Evolutionary conservation across 2,113 vertebrate genomes (phyloP).

Genomic region (Sapajus apella): DNA sequence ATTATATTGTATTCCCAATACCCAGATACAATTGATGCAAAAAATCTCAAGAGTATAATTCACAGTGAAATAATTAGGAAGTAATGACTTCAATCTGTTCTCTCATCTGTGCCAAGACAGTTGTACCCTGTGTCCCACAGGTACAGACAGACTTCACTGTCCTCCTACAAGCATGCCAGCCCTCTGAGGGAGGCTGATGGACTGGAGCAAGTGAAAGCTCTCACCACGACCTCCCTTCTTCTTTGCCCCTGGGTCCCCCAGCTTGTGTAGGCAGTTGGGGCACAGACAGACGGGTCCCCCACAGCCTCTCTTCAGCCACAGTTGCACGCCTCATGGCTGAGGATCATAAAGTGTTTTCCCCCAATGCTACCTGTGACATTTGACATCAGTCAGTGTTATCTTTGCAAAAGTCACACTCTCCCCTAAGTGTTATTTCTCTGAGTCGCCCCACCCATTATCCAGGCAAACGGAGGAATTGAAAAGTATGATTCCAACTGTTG

Average conservation of each 20-base stretch:
- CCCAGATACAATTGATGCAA: neutral
- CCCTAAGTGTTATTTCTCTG: neutral
- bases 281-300: neutral
- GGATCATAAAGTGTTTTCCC: neutral
- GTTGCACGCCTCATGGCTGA: accelerated
- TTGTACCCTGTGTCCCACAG: accelerated
- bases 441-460: neutral
- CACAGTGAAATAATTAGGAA: neutral
- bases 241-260: neutral
- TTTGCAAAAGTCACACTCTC: neutral
- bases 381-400: neutral
- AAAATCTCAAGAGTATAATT: neutral
- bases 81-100: neutral
- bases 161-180: neutral
- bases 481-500: neutral
- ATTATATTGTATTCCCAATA: neutral
- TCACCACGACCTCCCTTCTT: neutral
- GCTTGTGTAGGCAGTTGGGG: neutral
- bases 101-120: neutral
- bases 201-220: neutral
- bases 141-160: neutral
- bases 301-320: neutral
- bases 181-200: neutral
- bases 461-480: neutral
- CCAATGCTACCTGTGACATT: too few relatives aligned